Conservation (phyloP, 2,797 vertebrate genomes). For the Sarcophilus harrisii region DNA sequence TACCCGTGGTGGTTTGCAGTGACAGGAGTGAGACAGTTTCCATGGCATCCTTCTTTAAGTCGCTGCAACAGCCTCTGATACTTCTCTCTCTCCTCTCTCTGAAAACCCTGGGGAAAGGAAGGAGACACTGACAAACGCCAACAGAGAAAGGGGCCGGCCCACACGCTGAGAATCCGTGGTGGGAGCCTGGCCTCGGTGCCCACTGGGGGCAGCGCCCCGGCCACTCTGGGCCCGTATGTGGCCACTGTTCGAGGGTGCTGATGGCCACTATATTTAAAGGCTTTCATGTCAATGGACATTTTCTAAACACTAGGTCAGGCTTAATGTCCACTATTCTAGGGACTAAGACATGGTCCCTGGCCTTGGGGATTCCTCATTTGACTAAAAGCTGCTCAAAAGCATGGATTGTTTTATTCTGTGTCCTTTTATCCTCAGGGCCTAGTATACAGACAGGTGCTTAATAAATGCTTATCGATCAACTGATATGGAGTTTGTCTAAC, state of each 20-base stretch:
- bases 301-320: neutral
- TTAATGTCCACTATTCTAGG: neutral
- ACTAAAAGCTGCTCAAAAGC: neutral
- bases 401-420: neutral
- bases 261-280: slow-evolving; percentile 25
- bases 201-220: neutral
- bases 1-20: slow-evolving; percentile 74
- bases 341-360: neutral
- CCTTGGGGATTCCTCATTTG: neutral
- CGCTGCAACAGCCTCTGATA: slow-evolving; percentile 81
- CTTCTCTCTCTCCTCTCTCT: slow-evolving; percentile 83
- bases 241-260: neutral
- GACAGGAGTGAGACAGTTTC: slow-evolving; percentile 43
- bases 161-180: neutral
- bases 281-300: neutral
- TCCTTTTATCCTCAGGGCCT: neutral
- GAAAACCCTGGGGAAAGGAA: slow-evolving; percentile 79
- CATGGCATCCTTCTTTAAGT: slow-evolving; percentile 78
- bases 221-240: neutral
- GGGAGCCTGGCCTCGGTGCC: neutral
- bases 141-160: neutral
- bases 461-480: neutral
- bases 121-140: neutral
- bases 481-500: neutral
- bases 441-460: neutral